Evolutionary conservation across 2,888 invertebrate species (phyloP), one percentile per base, ranked within the genome.

Genomic region (Eupithecia insigniata): DNA sequence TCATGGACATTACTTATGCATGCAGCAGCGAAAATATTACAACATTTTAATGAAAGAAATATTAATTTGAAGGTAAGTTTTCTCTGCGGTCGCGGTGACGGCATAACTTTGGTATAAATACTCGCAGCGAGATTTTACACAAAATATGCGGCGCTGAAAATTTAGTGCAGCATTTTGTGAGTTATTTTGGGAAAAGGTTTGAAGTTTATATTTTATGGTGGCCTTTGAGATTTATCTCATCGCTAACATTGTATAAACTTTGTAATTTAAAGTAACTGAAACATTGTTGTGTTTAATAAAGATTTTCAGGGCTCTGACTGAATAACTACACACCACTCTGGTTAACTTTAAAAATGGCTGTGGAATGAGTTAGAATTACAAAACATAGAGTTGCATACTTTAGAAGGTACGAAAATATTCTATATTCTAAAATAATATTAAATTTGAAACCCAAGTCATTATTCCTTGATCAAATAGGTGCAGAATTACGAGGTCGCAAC

Each of bases 11-110:
- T 94, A 94, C 93, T 94, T 94, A 94, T 94, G 94, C 94, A 94
- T 94, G 93, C 94, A 94, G 94, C 94, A 91, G 90, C 87, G 92
- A 91, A 94, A 94, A 94, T 93, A 94, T 94, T 94, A 94, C 94
- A 94, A 93, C 92, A 90, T 94, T 94, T 94, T 94, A 94, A 94
- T 94, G 94, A 94, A 94, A 94, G 94, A 94, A 94, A 94, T 94
- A 94, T 94, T 94, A 94, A 94, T 93, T 94, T 93, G 88, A 86
- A 88, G 90, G 92, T 90, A 92, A 94, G 94, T 93, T 93, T 92
- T 91, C 93, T 92, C 91, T 89, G 92, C 89, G 90, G 87, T 85
- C 82, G 83, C 85, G 87, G 83, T 85, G 87, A 81, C 86, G 86
- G 86, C 90, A 92, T 89, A 91, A 92, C 90, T 91, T 92, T 82